Conservation (phyloP, 2,888 invertebrate species). For the Incurvaria masculella region DNA sequence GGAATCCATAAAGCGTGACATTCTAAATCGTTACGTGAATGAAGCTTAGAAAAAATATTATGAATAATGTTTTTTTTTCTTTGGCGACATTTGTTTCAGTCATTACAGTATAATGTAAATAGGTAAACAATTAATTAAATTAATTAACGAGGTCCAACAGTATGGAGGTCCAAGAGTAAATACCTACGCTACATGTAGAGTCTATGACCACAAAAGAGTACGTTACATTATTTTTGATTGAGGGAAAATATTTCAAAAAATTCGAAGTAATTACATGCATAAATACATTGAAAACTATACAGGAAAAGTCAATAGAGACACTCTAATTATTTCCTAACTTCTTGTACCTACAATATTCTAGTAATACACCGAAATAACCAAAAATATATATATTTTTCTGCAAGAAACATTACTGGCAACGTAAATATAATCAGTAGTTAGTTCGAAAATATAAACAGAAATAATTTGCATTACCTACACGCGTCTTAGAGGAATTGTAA, state of each 20-base stretch:
- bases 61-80: neutral
- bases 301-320: slow-evolving; percentile 1
- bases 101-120: neutral
- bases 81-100: neutral
- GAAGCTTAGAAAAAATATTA: neutral
- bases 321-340: neutral
- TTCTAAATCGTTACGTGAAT: neutral
- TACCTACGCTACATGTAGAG: neutral
- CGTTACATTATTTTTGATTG: slow-evolving; percentile 15
- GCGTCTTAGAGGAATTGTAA: too few relatives aligned
- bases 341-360: too few relatives aligned
- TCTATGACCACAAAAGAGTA: slow-evolving; percentile 23
- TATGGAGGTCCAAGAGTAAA: neutral
- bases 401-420: too few relatives aligned
- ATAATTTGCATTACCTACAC: too few relatives aligned
- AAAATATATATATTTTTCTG: too few relatives aligned
- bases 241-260: neutral
- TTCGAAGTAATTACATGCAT: neutral
- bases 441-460: too few relatives aligned
- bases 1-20: neutral
- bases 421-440: too few relatives aligned
- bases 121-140: too few relatives aligned
- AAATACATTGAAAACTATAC: slow-evolving; percentile 2
- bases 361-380: too few relatives aligned
- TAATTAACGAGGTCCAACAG: neutral